These are phyloP conservation scores for Drosophila prosaltans DNA, from an alignment of 1,140 invertebrate species.

Conservation along the genomic window DNA sequence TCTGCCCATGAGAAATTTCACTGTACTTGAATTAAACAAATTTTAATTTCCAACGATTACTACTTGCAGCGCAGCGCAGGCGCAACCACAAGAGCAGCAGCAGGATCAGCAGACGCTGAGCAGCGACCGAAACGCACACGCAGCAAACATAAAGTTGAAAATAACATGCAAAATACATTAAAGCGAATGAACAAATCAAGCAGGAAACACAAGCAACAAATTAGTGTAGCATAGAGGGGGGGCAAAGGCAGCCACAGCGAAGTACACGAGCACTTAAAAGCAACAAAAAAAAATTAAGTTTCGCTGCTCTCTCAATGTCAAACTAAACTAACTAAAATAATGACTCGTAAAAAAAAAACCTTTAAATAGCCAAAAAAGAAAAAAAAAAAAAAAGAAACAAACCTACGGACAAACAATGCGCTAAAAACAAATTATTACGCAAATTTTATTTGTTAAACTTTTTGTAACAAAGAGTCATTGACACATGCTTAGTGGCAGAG, in stretches of 20 bases:
- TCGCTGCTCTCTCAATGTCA: constrained; percentile 46
- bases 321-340: constrained; percentile 17
- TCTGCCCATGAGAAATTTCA: no score
- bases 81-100: constrained; percentile 1
- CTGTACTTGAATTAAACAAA: no score
- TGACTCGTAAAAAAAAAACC: constrained; percentile 4
- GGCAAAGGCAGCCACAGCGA: constrained; percentile 12
- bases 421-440: constrained; percentile 50
- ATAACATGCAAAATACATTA: constrained; percentile 58
- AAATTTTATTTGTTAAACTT: constrained; percentile 54
- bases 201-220: constrained; percentile 39
- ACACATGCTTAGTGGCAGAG: constrained; percentile 28
- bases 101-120: background rate
- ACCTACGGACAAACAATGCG: constrained; percentile 2
- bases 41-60: no score
- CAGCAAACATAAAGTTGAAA: constrained; percentile 11
- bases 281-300: constrained; percentile 40
- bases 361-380: background rate
- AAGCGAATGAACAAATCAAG: constrained; percentile 59
- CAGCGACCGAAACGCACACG: constrained; percentile 30
- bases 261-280: constrained; percentile 41
- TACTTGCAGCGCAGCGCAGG: background rate
- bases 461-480: constrained; percentile 45
- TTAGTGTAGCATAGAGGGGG: constrained; percentile 12
- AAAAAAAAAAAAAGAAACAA: constrained; percentile 17